Evolutionary conservation across 2,888 invertebrate genomes (phyloP).

Genomic region (Drosophila mulleri): DNA sequence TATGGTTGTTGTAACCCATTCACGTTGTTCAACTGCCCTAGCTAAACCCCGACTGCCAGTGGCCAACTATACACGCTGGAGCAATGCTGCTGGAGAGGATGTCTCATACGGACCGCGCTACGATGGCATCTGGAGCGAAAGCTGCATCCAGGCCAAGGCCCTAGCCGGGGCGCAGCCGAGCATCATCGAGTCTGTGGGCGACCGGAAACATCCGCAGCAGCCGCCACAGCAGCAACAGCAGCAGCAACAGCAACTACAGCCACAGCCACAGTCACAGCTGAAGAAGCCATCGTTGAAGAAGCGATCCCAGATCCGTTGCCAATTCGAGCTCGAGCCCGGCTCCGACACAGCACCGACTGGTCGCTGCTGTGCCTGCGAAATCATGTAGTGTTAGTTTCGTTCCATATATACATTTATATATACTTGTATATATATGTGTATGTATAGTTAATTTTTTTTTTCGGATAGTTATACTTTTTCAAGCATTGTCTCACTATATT

Average conservation of each 20-base stretch:
- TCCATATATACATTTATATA: too few species aligned
- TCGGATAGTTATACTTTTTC: slow-evolving; percentile 22
- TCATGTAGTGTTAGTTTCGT: slow-evolving; percentile 36
- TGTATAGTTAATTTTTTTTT: not conserved
- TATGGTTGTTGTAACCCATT: not conserved
- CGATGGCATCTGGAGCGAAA: slow-evolving; percentile 65
- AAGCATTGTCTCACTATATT: slow-evolving; percentile 37
- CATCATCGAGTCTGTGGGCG: slow-evolving; percentile 33
- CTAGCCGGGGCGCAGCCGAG: slow-evolving; percentile 17
- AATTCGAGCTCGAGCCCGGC: slow-evolving; percentile 1
- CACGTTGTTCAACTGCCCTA: not conserved
- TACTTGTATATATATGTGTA: too few species aligned
- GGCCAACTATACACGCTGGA: slow-evolving; percentile 47
- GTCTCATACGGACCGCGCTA: slow-evolving; percentile 54
- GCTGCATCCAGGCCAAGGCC: slow-evolving; percentile 11
- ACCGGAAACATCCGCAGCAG: slow-evolving; percentile 1
- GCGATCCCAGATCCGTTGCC: slow-evolving; percentile 5
- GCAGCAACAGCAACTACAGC: too few species aligned
- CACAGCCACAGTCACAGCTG: not conserved
- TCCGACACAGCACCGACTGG: not conserved
- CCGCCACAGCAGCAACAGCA: not conserved
- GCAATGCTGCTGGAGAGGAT: slow-evolving; percentile 35
- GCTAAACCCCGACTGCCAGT: slow-evolving; percentile 39
- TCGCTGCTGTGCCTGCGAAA: slow-evolving; percentile 41
- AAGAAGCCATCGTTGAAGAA: slow-evolving; percentile 12